Base-by-base conservation (phyloP, 2,888 invertebrate genomes). In the Drosophila mayaguana region DNA sequence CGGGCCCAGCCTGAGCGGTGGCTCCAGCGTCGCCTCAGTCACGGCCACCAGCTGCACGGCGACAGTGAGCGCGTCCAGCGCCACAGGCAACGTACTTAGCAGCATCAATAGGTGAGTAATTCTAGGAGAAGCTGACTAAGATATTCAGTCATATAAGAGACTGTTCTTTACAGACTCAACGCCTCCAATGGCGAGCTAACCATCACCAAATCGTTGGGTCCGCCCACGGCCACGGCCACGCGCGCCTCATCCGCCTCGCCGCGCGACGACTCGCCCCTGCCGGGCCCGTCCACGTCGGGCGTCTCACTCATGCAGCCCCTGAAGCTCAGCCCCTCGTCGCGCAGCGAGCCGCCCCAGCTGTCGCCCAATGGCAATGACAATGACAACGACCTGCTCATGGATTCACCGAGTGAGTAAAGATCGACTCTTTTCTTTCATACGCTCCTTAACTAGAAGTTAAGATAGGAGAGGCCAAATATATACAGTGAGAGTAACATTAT, bases 181-280 rank as follows among this genome's bases (percentile, higher is more conserved):
- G 94, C 96, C 75, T 95, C 95, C 80, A 97, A 97, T 91, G 96
- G 96, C 38, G 97, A 97, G 93, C 95, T 97, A 78, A 96, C 96
- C 67, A 96, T 97, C 90, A 96, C 96, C 72, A 96, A 97, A 83
- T 96, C 96, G 45, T 95, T 96, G 88, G 95, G 95, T 62, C 94
- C 94, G 53, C 92, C 91, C 59, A 87, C 89, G 69, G 78, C 91
- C 0, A 90, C 90, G 16, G 84, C 88, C 16, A 88, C 90, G 36
- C 81, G 90, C 53, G 83, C 90, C 59, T 73, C 85, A 22, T 88
- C 91, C 34, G 79, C 85, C 57, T 91, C 92, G 40, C 90, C 91
- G 34, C 84, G 90, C 2, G 85, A 78, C 5, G 79, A 87, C n/a
- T 87, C 83, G 51, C 91, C 81, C 32, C 81, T 76, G 16, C 89